These are phyloP conservation scores for Meda fulgida DNA, from an alignment of 2,797 vertebrate genomes.

Conservation along the genomic window DNA sequence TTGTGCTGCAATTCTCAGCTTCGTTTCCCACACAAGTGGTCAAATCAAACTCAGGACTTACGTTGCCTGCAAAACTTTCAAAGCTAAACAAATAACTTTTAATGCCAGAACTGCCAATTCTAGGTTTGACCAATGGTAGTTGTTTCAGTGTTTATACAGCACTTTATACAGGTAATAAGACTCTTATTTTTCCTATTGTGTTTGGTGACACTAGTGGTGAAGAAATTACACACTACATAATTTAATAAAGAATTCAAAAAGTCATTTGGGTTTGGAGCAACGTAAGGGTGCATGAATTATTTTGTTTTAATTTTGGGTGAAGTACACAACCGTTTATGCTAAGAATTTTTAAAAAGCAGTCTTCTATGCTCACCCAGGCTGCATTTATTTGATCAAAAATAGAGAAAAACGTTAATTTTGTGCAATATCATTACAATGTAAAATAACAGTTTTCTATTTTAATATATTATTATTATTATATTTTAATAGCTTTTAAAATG, in stretches of 20 bases:
- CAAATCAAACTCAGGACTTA: neutral
- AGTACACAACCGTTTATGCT: neutral
- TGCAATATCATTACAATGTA: too few relatives aligned
- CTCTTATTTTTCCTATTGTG: neutral
- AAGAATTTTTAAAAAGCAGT: neutral
- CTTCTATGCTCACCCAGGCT: neutral
- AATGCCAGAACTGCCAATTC: neutral
- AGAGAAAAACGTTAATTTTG: neutral
- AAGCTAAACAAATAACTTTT: neutral
- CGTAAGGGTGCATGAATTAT: neutral
- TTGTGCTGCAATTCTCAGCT: constrained; percentile 47
- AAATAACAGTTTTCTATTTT: neutral
- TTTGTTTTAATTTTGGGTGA: neutral
- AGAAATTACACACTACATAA: neutral
- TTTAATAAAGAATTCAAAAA: neutral
- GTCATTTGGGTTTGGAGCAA: neutral
- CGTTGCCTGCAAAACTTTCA: neutral
- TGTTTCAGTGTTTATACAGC: neutral
- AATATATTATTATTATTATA: neutral
- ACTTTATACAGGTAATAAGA: neutral
- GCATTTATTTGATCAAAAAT: neutral
- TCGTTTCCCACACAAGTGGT: constrained; percentile 65
- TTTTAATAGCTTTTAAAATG: neutral
- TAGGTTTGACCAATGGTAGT: neutral
- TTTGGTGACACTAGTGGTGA: neutral